Evolutionary conservation across 1,140 invertebrate species (phyloP).

Genomic region (Panagrolaimus sp.): DNA sequence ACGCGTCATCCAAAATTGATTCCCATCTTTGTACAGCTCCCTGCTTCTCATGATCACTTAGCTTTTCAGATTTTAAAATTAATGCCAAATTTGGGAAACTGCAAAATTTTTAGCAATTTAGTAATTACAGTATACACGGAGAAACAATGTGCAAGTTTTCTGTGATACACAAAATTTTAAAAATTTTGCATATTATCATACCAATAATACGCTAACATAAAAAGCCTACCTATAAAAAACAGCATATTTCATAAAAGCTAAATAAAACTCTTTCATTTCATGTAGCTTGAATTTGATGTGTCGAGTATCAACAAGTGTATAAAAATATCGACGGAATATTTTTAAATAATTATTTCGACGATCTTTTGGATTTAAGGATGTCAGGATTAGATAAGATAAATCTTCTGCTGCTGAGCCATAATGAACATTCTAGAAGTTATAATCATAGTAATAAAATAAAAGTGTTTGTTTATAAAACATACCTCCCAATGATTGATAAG

Average conservation of each 20-base stretch:
- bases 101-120: not conserved
- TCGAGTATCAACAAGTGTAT: slow-evolving; percentile 13
- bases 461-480: too few relatives aligned
- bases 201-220: not conserved
- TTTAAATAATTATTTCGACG: slow-evolving; percentile 19
- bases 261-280: slow-evolving; percentile 19
- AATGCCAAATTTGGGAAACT: not conserved
- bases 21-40: slow-evolving; percentile 16
- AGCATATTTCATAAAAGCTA: slow-evolving; percentile 15
- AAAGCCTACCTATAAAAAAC: slow-evolving; percentile 21
- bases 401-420: slow-evolving; percentile 21
- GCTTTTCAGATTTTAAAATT: not conserved
- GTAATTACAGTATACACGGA: too few relatives aligned
- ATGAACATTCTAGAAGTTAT: slow-evolving; percentile 10
- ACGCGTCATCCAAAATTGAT: slow-evolving; percentile 5
- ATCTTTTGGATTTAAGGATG: slow-evolving; percentile 2
- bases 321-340: slow-evolving; percentile 16
- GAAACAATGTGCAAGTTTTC: too few relatives aligned
- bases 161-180: too few relatives aligned
- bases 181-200: too few relatives aligned
- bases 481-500: slow-evolving; percentile 1
- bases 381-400: slow-evolving; percentile 16
- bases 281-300: slow-evolving; percentile 10
- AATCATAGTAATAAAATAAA: not conserved
- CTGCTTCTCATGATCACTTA: not conserved